Evolutionary conservation across 1,140 invertebrate species (phyloP), one percentile per base, ranked within the genome.

Genomic region (Cotesia typhae): DNA sequence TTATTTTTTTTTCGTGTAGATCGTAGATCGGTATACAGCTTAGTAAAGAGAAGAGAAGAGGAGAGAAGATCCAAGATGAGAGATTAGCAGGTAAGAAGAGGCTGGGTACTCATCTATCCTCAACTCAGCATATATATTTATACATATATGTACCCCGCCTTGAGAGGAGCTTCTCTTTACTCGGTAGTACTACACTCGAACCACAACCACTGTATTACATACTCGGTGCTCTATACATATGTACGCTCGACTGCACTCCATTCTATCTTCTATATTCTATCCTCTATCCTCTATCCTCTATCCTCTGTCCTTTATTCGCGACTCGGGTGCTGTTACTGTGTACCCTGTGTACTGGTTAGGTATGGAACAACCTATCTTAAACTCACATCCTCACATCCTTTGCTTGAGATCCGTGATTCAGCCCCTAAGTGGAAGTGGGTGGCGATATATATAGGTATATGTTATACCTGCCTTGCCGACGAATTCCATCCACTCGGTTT

Each of bases 71-170:
- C 76, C 79, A 79, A 80, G 80, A 81, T 80, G 80, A 79, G 74
- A 80, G 79, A 81, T 81, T 80, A 80, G 77, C 77, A 69, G 73
- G 78, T 79, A 80, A 78, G 76, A 76, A 78, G 76, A 81, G 64
- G 57, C 55, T 64, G 72, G 65, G 59, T 55, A 3, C 55, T 17
- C 28, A 7, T 47, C 28, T 47, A 47, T 10, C 41, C 41, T 10
- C 28, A 28, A 28, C 28, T 10, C 41, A 47, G 41, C 7, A 7
- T 5, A n/a, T 55, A n/a, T 55, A n/a, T 55, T 14, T 28, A 28
- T 28, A 28, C 28, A 28, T 28, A 28, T 28, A 28, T 28, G 28
- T 3, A 28, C 28, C 28, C 28, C 28, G 28, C 28, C 28, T 28
- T 28, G 28, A 28, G 28, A 28, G 28, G 53, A 55, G 53, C 53